Evolutionary conservation across 2,797 vertebrate genomes (phyloP).

Genomic region (Ibycter americanus): DNA sequence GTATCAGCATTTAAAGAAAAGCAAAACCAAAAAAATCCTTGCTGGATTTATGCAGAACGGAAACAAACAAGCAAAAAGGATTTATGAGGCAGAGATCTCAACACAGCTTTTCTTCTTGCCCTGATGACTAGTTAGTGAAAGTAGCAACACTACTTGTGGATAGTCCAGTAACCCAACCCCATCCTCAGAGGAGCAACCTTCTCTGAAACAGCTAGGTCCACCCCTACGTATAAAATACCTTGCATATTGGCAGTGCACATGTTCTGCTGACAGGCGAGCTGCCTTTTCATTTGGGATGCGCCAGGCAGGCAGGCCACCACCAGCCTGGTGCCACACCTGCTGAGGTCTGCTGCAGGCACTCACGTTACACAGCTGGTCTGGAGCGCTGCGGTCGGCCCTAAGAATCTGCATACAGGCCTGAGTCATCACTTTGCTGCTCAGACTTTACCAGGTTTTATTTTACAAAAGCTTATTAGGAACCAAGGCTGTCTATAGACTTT

Average conservation of each 20-base stretch:
- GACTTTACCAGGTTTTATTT: neutral
- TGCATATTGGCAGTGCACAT: too few relatives aligned
- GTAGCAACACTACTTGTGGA: neutral
- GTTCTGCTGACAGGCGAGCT: neutral
- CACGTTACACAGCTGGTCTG: neutral
- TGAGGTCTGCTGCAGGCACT: neutral
- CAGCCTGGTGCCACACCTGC: neutral
- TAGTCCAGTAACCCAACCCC: neutral
- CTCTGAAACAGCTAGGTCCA: neutral
- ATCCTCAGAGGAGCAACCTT: neutral
- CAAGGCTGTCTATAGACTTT: neutral
- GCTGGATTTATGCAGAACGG: neutral
- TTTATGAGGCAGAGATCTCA: neutral
- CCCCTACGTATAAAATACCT: neutral
- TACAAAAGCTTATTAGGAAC: neutral
- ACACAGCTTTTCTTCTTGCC: neutral
- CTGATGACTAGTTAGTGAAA: neutral
- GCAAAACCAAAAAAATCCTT: neutral
- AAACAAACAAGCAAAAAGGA: neutral
- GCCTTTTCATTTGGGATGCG: neutral
- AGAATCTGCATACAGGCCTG: neutral
- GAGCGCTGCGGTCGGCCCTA: rapidly evolving
- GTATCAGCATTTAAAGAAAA: neutral
- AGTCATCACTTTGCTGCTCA: neutral
- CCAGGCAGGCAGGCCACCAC: neutral